phyloP scores from a whole-genome alignment of 2,888 invertebrate species.

The Callimorpha dominula region DNA sequence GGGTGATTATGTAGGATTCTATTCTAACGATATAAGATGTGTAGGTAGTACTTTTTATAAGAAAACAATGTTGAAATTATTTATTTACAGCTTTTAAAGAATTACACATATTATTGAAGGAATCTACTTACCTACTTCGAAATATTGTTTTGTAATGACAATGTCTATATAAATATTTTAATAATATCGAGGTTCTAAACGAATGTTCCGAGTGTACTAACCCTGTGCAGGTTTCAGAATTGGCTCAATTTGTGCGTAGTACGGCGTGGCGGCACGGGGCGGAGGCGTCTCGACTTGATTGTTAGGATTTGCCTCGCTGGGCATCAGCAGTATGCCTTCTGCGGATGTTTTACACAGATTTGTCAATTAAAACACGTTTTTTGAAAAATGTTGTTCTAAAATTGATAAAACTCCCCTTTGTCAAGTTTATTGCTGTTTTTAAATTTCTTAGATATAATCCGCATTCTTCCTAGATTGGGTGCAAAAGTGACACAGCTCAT shows the following conservation, averaged over 20 bases:
- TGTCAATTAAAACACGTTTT: too few species aligned
- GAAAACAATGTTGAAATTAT: too few species aligned
- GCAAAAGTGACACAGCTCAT: too few species aligned
- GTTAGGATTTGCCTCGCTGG: constrained; percentile 47
- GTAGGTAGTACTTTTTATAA: too few species aligned
- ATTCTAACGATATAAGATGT: too few species aligned
- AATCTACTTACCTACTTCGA: neutral
- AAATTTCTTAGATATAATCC: too few species aligned
- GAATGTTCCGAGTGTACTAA: neutral
- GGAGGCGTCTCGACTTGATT: constrained; percentile 35
- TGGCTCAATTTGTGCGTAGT: constrained; percentile 72
- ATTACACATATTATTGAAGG: neutral
- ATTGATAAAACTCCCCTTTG: too few species aligned
- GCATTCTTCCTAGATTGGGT: too few species aligned
- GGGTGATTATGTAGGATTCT: too few species aligned
- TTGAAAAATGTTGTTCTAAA: too few species aligned
- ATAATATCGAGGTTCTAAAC: neutral
- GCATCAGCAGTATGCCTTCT: constrained; percentile 44
- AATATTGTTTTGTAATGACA: neutral
- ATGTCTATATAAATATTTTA: neutral
- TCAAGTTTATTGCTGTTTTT: too few species aligned
- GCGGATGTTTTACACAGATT: neutral
- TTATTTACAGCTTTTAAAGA: neutral
- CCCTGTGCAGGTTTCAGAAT: constrained; percentile 61
- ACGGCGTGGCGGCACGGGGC: constrained; percentile 38